Conservation (phyloP, 2,797 vertebrate genomes). For the Leuciscus waleckii region DNA sequence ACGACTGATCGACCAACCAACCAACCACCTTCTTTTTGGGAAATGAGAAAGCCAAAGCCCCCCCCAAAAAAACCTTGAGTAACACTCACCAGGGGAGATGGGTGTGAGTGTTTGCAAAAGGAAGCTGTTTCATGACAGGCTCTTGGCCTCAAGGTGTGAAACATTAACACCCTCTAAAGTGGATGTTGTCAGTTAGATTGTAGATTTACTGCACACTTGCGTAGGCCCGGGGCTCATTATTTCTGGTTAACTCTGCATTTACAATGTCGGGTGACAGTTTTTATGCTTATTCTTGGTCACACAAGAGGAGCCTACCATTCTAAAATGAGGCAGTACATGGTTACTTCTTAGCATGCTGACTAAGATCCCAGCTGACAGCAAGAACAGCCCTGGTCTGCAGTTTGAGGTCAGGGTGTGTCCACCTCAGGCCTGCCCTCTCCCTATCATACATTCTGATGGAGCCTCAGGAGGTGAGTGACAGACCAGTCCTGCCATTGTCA, state of each 20-base stretch:
- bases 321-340: neutral
- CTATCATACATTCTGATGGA: conserved; percentile 21
- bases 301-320: conserved; percentile 10
- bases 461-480: conserved; percentile 30
- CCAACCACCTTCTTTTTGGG: neutral
- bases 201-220: conserved; percentile 56
- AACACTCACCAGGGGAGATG: conserved; percentile 51
- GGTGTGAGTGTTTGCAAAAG: conserved; percentile 69
- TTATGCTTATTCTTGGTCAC: conserved; percentile 13
- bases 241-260: conserved; percentile 41
- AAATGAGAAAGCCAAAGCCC: neutral
- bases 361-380: conserved; percentile 31
- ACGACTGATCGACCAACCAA: neutral
- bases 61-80: neutral
- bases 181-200: conserved; percentile 44
- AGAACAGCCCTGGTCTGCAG: neutral
- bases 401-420: conserved; percentile 29
- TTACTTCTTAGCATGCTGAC: conserved; percentile 9
- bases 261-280: conserved; percentile 24
- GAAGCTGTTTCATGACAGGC: conserved; percentile 67
- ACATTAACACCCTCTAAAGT: conserved; percentile 68
- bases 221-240: conserved; percentile 42
- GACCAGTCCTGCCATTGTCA: conserved; percentile 37
- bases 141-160: conserved; percentile 73
- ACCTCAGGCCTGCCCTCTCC: conserved; percentile 25